A percentile compares a stretch with the other conserved stretches of the same genome.
Conservation (phyloP, 2,888 invertebrate species). For the Peribatodes rhomboidaria region DNA sequence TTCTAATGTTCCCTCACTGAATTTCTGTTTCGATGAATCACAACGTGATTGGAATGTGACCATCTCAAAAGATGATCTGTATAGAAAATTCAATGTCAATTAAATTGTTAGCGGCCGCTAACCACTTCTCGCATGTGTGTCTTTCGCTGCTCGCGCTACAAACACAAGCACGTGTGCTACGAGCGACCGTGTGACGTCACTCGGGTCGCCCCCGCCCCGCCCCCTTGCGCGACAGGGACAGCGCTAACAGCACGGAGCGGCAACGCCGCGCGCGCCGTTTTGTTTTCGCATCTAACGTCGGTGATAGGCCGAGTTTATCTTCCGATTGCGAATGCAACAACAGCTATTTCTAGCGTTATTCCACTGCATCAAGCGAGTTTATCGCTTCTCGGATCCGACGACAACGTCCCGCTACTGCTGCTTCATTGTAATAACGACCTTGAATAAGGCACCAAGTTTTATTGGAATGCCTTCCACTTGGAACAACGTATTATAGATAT, state of each 20-base stretch:
- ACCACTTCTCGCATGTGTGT: slow-evolving; percentile 75
- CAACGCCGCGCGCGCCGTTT: slow-evolving; percentile 79
- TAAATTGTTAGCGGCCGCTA: slow-evolving; percentile 62
- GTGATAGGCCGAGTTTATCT: slow-evolving; percentile 83
- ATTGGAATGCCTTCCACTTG: slow-evolving; percentile 44
- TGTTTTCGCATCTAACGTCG: slow-evolving; percentile 78
- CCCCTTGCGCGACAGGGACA: slow-evolving; percentile 67
- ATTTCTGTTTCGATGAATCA: not conserved
- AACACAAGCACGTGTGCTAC: slow-evolving; percentile 84
- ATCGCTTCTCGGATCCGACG: slow-evolving; percentile 56
- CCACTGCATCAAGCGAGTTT: slow-evolving; percentile 65
- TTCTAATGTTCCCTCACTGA: not conserved
- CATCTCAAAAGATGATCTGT: slow-evolving; percentile 45
- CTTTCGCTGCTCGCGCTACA: slow-evolving; percentile 73
- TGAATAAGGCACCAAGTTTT: slow-evolving; percentile 53
- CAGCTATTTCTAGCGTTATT: slow-evolving; percentile 74
- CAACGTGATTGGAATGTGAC: slow-evolving; percentile 1
- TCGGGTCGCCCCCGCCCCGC: slow-evolving; percentile 74
- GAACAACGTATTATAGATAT: slow-evolving; percentile 33
- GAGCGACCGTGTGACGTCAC: slow-evolving; percentile 75
- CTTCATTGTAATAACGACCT: slow-evolving; percentile 71
- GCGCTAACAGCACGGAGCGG: slow-evolving; percentile 64
- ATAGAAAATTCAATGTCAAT: slow-evolving; percentile 67
- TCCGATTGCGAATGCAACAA: slow-evolving; percentile 81
- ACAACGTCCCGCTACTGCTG: slow-evolving; percentile 59